phyloP scores from a whole-genome alignment of 2,888 invertebrate genomes.

The Rotaria magnacalcarata region DNA sequence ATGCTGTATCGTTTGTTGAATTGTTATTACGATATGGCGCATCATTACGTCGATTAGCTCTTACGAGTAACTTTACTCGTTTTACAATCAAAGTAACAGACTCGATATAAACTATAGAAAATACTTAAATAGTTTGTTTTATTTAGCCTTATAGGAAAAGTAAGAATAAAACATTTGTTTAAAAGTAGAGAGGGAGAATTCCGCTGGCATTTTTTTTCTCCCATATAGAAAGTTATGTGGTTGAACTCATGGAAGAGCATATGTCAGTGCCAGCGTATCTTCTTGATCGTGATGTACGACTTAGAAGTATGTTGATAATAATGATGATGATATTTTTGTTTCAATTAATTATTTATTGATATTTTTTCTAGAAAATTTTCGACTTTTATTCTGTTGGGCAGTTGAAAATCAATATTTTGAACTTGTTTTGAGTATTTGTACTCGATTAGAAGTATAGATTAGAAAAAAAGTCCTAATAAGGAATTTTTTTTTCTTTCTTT shows the following conservation, averaged over 20 bases:
- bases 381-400: background rate
- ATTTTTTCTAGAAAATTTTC: background rate
- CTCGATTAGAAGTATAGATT: background rate
- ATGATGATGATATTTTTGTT: no score
- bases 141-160: background rate
- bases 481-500: no score
- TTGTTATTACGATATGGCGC: background rate
- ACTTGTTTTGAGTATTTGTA: background rate
- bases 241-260: background rate
- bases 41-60: background rate
- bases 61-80: background rate
- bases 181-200: no score
- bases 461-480: background rate
- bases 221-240: background rate
- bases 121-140: no score
- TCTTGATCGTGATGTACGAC: background rate
- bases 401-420: background rate
- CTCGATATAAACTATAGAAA: background rate
- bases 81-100: background rate
- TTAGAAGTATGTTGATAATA: background rate
- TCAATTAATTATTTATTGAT: background rate
- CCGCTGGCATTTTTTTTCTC: no score
- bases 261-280: background rate
- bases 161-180: background rate
- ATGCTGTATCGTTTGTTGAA: background rate